These are phyloP conservation scores for Lepetodrilus schrolli DNA, from an alignment of 2,888 invertebrate species.

Conservation along the genomic window DNA sequence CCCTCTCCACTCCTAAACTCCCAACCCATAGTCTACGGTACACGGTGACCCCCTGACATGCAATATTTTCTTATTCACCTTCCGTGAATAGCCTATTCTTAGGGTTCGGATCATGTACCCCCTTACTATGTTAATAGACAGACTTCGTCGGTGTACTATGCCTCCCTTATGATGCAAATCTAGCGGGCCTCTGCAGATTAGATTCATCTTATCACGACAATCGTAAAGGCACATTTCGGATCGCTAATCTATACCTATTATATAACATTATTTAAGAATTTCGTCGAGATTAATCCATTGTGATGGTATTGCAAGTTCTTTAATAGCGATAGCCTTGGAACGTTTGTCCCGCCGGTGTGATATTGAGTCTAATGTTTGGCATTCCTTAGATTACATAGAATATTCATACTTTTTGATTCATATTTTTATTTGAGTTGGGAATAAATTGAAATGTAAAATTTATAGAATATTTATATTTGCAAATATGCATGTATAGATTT, in stretches of 20 bases:
- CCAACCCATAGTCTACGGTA: background rate
- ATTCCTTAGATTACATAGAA: too few relatives aligned
- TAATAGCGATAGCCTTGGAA: background rate
- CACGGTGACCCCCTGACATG: background rate
- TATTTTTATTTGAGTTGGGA: too few relatives aligned
- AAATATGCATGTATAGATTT: too few relatives aligned
- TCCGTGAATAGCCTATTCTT: background rate
- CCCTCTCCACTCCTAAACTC: background rate
- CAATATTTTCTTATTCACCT: background rate
- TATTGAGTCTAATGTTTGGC: too few relatives aligned
- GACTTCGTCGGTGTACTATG: background rate
- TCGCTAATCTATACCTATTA: background rate
- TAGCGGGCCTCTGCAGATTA: too few relatives aligned
- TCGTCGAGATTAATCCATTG: background rate
- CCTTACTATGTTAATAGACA: background rate
- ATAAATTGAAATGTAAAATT: too few relatives aligned
- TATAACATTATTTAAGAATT: background rate
- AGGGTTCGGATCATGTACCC: background rate
- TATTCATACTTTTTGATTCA: too few relatives aligned
- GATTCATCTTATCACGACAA: background rate
- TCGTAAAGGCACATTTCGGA: background rate
- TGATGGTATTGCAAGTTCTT: background rate
- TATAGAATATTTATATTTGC: too few relatives aligned
- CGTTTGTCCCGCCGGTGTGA: background rate
- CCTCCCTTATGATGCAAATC: slow-evolving; percentile 3